Evolutionary conservation across 2,888 invertebrate species (phyloP).

Genomic region (Campoplex nolae): DNA sequence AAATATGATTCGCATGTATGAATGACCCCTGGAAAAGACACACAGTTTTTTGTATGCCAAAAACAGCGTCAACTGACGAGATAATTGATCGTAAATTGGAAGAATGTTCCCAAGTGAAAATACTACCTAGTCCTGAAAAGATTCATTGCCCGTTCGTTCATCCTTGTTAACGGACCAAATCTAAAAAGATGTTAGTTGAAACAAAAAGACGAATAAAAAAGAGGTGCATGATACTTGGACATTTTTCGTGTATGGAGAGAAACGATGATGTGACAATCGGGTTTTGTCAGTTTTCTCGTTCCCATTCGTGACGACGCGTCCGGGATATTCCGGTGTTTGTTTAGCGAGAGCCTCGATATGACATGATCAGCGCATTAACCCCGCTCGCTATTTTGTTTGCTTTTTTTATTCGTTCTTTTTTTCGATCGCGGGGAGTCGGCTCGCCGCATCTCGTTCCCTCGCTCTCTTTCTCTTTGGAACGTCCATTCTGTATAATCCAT

Average conservation of each 20-base stretch:
- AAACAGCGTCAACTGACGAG: neutral
- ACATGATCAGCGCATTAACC: constrained; percentile 85
- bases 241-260: constrained; percentile 36
- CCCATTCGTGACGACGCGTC: constrained; percentile 37
- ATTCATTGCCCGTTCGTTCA: neutral
- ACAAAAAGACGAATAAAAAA: constrained; percentile 21
- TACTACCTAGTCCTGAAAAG: neutral
- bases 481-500: constrained; percentile 54
- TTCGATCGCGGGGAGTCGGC: constrained; percentile 43
- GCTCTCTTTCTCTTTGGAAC: constrained; percentile 72
- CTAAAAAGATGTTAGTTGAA: neutral
- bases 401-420: constrained; percentile 71
- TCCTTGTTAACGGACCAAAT: neutral
- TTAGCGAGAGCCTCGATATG: constrained; percentile 82
- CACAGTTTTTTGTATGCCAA: neutral
- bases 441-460: constrained; percentile 62
- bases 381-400: constrained; percentile 80
- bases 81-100: neutral
- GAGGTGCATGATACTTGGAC: neutral
- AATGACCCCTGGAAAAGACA: neutral
- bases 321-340: constrained; percentile 78
- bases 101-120: neutral
- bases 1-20: neutral
- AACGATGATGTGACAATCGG: constrained; percentile 35
- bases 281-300: constrained; percentile 46